Base-by-base conservation (phyloP, 2,888 invertebrate species). In the Meganola albula region DNA sequence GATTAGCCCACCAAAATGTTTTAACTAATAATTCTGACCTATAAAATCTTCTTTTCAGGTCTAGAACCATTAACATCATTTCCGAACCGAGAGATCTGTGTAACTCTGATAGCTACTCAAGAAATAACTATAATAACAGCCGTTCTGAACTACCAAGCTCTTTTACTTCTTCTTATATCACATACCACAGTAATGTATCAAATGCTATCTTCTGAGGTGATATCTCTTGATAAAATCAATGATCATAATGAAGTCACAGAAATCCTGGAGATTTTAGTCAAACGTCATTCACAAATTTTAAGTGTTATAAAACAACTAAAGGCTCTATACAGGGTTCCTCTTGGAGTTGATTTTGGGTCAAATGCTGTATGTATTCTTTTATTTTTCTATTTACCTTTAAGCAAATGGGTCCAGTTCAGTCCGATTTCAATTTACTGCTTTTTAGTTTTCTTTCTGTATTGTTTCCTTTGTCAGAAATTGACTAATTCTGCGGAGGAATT, bases 371-470 rank as follows among this genome's bases (percentile, higher is more conserved):
- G 73, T 22, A 71, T 83, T 2, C 58, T 63, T 8, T 44, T 82
- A 4, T 74, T 78, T 21, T 75, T 78, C 31, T 77, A 64, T 24
- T 40, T 83, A 12, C 60, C 75, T 0, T 37, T 72, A 1, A 41
- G 62, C 10, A 72, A 75, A 34, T 73, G 66, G 66, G 25, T 77
- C 0, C 63, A 57, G 16, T 80, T 74, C 27, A 51, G 67, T 14
- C 74, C 82, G 0, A 53, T 82, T 4, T 29, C 74, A 1, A 38
- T 67, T 2, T 83, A 78, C 31, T 75, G 79, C 34, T 66, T 74
- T 31, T 22, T 72, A 1, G 65, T 71, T 0, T 79, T 78, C 42
- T 83, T 83, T 36, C 44, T 83, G 10, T 83, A 83, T 37, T 82
- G 80, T 43, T 75, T 67, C 21, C 55, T 82, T 1, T 66, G 83